Conservation (phyloP, 2,797 vertebrate species). For the Leptodactylus fallax region DNA sequence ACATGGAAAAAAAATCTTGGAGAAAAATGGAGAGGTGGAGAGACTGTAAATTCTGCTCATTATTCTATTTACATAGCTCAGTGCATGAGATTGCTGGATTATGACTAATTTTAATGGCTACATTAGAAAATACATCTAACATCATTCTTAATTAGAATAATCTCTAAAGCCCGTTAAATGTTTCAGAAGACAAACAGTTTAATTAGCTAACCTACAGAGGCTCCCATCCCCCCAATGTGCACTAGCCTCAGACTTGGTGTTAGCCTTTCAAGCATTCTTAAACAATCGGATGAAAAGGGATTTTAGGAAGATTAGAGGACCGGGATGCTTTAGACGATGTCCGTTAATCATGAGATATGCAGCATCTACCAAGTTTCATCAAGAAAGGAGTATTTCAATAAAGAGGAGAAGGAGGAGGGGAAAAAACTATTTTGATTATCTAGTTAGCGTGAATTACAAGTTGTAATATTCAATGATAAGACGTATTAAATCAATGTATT, state of each 20-base stretch:
- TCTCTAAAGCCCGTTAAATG: conserved; percentile 91
- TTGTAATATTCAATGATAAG: conserved; percentile 78
- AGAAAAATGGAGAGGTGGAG: not conserved
- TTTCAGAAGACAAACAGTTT: conserved; percentile 95
- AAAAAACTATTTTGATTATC: conserved; percentile 78
- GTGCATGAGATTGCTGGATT: conserved; percentile 77
- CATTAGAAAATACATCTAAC: conserved; percentile 83
- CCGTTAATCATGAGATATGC: conserved; percentile 94
- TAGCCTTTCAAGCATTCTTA: conserved; percentile 98
- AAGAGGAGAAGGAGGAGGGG: conserved; percentile 55
- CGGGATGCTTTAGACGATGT: conserved; percentile 95
- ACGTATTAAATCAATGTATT: conserved; percentile 79
- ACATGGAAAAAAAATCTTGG: not conserved
- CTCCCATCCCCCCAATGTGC: conserved; percentile 86
- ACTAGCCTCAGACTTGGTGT: conserved; percentile 85
- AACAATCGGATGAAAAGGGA: conserved; percentile 99
- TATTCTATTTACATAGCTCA: conserved; percentile 78
- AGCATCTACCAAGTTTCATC: conserved; percentile 81
- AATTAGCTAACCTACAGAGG: conserved; percentile 92
- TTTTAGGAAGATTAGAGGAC: conserved; percentile 98
- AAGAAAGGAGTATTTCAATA: conserved; percentile 79
- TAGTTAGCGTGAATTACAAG: conserved; percentile 80
- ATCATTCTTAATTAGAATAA: conserved; percentile 86
- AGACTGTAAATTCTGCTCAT: conserved; percentile 59
- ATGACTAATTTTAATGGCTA: conserved; percentile 84